Conservation (phyloP, 2,888 invertebrate species). For the Ephialtes manifestator region DNA sequence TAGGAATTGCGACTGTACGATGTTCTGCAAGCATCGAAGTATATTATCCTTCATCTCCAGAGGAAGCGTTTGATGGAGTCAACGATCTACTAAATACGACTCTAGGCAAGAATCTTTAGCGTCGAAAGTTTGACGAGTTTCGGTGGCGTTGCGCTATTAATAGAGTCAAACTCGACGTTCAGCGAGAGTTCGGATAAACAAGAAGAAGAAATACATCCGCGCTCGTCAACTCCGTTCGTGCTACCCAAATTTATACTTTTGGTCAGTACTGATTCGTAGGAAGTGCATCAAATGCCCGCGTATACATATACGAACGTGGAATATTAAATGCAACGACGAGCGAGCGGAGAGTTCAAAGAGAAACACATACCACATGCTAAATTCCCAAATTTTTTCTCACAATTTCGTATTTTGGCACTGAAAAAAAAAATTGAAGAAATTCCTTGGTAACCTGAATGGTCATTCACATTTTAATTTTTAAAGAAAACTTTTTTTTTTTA, state of each 20-base stretch:
- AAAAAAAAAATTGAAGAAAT: slow-evolving; percentile 8
- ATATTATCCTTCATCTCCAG: background rate
- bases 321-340: slow-evolving; percentile 37
- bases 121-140: slow-evolving; percentile 50
- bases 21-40: background rate
- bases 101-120: slow-evolving; percentile 27
- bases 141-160: slow-evolving; percentile 47
- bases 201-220: slow-evolving; percentile 23
- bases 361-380: background rate
- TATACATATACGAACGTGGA: slow-evolving; percentile 32
- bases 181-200: slow-evolving; percentile 48
- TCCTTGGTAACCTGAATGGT: too few species aligned
- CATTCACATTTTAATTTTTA: too few species aligned
- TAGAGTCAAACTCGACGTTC: slow-evolving; percentile 40
- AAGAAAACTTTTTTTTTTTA: too few species aligned
- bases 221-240: background rate
- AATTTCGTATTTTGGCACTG: background rate
- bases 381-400: background rate
- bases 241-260: slow-evolving; percentile 27
- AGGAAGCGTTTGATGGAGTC: background rate
- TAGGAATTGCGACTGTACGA: background rate
- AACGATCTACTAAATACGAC: slow-evolving; percentile 29
- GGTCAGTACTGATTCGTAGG: slow-evolving; percentile 10
- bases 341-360: slow-evolving; percentile 14
- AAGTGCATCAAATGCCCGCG: slow-evolving; percentile 40